A percentile compares a stretch with the other conserved stretches of the same genome.
phyloP scores from a whole-genome alignment of 92 coral and sea anemone species.

The Actinostola sp. region DNA sequence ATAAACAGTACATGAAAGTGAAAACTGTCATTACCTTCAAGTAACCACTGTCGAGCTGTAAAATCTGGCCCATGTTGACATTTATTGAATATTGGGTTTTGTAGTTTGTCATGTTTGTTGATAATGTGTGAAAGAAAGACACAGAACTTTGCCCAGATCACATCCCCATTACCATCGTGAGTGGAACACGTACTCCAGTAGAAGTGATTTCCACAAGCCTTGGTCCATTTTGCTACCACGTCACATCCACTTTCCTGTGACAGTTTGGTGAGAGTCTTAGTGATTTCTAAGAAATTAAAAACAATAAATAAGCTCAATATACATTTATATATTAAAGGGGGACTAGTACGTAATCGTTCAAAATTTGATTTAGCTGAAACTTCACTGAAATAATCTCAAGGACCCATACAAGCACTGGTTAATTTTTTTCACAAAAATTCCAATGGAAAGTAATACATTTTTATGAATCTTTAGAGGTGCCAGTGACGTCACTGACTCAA shows the following conservation, averaged over 20 bases:
- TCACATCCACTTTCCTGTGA: slow-evolving; percentile 67
- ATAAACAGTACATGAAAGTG: not conserved
- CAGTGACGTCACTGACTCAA: too few species aligned
- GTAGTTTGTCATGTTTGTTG: slow-evolving; percentile 57
- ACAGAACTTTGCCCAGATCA: slow-evolving; percentile 72
- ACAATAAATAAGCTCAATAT: too few species aligned
- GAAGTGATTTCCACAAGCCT: slow-evolving; percentile 62
- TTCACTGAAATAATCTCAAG: not conserved
- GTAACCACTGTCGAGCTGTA: slow-evolving; percentile 55
- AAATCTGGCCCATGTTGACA: slow-evolving; percentile 58
- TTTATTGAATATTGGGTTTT: slow-evolving; percentile 54
- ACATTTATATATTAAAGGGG: too few species aligned
- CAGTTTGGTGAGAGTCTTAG: slow-evolving; percentile 48
- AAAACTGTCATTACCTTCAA: slow-evolving; percentile 41
- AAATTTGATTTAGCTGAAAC: too few species aligned
- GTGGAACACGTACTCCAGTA: slow-evolving; percentile 73
- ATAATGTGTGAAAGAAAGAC: slow-evolving; percentile 60
- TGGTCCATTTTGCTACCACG: slow-evolving; percentile 58
- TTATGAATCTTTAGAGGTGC: too few species aligned
- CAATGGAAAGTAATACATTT: too few species aligned
- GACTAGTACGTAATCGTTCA: too few species aligned
- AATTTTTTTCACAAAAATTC: too few species aligned
- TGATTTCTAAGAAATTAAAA: not conserved
- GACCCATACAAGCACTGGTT: not conserved
- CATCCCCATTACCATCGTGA: slow-evolving; percentile 43